Evolutionary conservation across 2,797 vertebrate genomes (phyloP).

Genomic region (Lemur catta): DNA sequence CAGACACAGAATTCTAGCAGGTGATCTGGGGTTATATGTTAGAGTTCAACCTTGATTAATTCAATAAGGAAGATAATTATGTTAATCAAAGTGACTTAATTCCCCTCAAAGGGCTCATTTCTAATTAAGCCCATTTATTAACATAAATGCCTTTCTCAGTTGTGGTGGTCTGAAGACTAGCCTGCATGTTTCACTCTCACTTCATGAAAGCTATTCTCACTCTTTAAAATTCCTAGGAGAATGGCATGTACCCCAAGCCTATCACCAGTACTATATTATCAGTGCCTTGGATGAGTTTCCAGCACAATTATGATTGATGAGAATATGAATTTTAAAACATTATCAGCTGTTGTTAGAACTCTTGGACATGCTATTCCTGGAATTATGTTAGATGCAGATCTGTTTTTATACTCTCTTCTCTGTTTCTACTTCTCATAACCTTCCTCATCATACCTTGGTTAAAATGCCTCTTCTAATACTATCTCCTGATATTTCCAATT

Average conservation of each 20-base stretch:
- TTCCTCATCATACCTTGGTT: not conserved
- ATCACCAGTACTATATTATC: not conserved
- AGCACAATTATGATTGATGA: not conserved
- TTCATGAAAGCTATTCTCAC: not conserved
- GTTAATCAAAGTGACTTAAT: conserved; percentile 32
- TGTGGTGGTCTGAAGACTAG: not conserved
- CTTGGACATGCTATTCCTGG: not conserved
- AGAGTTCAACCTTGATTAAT: conserved; percentile 34
- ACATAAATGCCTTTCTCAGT: not conserved
- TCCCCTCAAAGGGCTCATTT: conserved; percentile 21
- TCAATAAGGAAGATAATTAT: conserved; percentile 21
- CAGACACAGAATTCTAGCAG: not conserved
- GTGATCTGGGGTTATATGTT: not conserved
- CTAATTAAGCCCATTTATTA: not conserved
- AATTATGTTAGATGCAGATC: not conserved
- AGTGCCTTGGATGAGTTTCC: not conserved
- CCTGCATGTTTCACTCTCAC: not conserved
- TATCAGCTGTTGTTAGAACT: not conserved
- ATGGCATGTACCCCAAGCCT: not conserved
- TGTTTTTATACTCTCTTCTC: not conserved
- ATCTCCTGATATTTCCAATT: not conserved
- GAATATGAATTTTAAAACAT: not conserved
- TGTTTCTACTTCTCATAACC: conserved; percentile 18
- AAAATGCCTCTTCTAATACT: conserved; percentile 2
- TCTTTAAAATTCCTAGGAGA: not conserved